Percentiles rank a stretch among this genome's conserved stretches.
These are phyloP conservation scores for Myripristis murdjan DNA, from an alignment of 2,797 vertebrate species.

Conservation along the genomic window DNA sequence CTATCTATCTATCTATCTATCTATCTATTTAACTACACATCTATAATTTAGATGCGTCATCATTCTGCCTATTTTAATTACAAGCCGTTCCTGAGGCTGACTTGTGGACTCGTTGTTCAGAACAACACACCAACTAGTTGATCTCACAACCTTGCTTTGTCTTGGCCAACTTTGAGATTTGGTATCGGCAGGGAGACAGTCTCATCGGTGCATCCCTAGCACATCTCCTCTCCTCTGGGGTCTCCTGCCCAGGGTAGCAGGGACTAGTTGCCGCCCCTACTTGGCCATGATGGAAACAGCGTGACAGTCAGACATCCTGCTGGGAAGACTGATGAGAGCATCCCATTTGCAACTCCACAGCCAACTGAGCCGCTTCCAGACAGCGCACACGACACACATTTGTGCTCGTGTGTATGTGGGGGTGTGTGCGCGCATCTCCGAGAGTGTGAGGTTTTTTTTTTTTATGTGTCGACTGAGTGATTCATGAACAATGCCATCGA, in stretches of 20 bases:
- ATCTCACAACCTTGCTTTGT: no score
- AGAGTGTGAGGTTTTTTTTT: slow-evolving; percentile 49
- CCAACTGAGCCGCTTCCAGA: slow-evolving; percentile 78
- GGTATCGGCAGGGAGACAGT: slow-evolving; percentile 17
- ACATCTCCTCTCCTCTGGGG: slow-evolving; percentile 60
- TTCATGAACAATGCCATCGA: slow-evolving; percentile 57
- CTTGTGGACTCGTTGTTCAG: no score
- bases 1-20: no score
- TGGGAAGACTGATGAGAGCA: slow-evolving; percentile 87
- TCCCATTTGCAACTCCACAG: slow-evolving; percentile 84
- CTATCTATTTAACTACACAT: no score
- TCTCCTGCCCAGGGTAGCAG: slow-evolving; percentile 59
- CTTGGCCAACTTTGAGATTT: slow-evolving; percentile 13
- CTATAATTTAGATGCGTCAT: no score
- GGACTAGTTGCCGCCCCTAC: slow-evolving; percentile 55
- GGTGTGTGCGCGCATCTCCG: slow-evolving; percentile 16
- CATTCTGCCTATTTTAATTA: no score
- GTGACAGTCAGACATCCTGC: slow-evolving; percentile 82
- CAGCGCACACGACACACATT: slow-evolving; percentile 57
- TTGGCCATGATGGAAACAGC: slow-evolving; percentile 85
- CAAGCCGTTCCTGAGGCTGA: no score
- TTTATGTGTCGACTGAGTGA: slow-evolving; percentile 45
- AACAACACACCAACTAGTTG: no score
- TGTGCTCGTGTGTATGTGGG: slow-evolving; percentile 5
- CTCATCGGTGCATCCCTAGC: slow-evolving; percentile 16